These are phyloP conservation scores for Strix uralensis DNA, from an alignment of 2,113 vertebrate species.

Conservation along the genomic window DNA sequence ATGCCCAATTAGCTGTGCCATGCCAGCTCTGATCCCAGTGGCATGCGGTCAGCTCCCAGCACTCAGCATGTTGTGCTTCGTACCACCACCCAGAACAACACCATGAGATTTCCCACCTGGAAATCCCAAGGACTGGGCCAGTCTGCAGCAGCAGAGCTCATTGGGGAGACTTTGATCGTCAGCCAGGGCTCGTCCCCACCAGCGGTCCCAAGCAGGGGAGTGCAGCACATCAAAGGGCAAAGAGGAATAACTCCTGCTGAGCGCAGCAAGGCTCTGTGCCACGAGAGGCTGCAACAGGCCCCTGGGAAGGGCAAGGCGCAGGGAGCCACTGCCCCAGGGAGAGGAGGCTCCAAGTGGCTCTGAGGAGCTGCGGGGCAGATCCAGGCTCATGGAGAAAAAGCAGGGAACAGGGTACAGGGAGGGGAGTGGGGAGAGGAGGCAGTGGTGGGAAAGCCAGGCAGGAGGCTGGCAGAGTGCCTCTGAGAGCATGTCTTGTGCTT, in stretches of 20 bases:
- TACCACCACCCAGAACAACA: neutral
- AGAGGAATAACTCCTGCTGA: slow-evolving; percentile 16
- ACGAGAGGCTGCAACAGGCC: neutral
- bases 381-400: neutral
- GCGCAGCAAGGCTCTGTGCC: neutral
- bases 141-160: neutral
- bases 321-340: neutral
- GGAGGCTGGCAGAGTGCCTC: neutral
- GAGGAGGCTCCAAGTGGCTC: accelerated
- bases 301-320: neutral
- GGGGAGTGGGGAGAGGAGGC: neutral
- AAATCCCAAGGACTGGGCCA: neutral
- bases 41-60: neutral
- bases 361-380: accelerated
- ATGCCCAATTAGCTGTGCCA: neutral
- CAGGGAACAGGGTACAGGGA: neutral
- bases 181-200: neutral
- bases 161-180: neutral
- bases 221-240: slow-evolving; percentile 25
- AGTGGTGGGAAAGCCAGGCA: neutral
- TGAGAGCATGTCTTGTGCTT: neutral
- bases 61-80: accelerated
- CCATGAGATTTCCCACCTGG: neutral
- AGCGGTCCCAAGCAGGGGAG: neutral
- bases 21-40: neutral